Evolutionary conservation across 2,888 invertebrate species (phyloP).

Genomic region (Labia minor): DNA sequence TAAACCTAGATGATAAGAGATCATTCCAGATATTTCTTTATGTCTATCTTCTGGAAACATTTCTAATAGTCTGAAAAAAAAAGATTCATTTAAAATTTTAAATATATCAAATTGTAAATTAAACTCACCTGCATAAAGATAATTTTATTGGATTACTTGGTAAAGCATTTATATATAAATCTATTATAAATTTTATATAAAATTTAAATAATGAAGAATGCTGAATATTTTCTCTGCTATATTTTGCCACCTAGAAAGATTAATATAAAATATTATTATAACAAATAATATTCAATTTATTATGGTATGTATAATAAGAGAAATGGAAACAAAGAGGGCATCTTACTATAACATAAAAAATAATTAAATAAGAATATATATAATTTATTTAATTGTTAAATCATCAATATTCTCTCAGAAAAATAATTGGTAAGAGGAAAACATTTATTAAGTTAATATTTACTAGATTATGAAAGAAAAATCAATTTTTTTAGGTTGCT

Average conservation of each 20-base stretch:
- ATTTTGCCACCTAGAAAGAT: slow-evolving; percentile 19
- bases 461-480: no score
- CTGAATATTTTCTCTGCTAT: not conserved
- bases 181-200: slow-evolving; percentile 33
- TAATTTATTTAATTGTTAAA: no score
- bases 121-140: slow-evolving; percentile 34
- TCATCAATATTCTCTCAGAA: no score
- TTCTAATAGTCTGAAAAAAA: slow-evolving; percentile 19
- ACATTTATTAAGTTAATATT: no score
- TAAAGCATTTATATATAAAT: slow-evolving; percentile 34
- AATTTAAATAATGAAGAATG: slow-evolving; percentile 13
- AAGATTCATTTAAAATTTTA: not conserved
- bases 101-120: not conserved
- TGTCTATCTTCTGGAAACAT: slow-evolving; percentile 20
- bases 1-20: not conserved
- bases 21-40: not conserved
- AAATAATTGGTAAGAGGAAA: no score
- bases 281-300: no score
- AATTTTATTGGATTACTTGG: slow-evolving; percentile 37
- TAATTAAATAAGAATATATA: no score
- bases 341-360: no score
- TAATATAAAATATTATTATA: not conserved
- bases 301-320: not conserved
- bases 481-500: no score
- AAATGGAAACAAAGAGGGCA: not conserved